Evolutionary conservation across 1,140 invertebrate species (phyloP).

Genomic region (Zaprionus inermis): DNA sequence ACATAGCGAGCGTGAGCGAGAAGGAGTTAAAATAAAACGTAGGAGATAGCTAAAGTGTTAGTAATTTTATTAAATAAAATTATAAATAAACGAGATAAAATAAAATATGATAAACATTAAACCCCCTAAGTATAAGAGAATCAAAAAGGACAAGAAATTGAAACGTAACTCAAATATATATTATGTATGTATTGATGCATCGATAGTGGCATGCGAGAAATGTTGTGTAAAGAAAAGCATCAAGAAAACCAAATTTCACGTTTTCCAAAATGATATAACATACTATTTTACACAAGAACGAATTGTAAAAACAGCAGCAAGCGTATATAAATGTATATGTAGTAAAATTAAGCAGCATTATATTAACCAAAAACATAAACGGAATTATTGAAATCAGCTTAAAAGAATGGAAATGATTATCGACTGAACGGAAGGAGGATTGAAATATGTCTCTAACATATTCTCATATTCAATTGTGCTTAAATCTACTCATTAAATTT

Average conservation of each 20-base stretch:
- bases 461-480: conserved; percentile 59
- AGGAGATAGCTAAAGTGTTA: conserved; percentile 81
- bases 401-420: conserved; percentile 41
- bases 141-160: conserved; percentile 13
- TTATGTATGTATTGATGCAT: conserved; percentile 48
- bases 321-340: conserved; percentile 80
- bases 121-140: conserved; percentile 44
- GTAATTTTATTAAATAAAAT: conserved; percentile 83
- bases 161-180: conserved; percentile 51
- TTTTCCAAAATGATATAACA: conserved; percentile 49
- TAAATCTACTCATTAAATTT: conserved; percentile 48
- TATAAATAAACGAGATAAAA: conserved; percentile 53
- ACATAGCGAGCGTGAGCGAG: conserved; percentile 58
- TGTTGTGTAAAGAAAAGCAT: conserved; percentile 58
- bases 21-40: conserved; percentile 56
- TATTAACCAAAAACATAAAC: conserved; percentile 74
- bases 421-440: conserved; percentile 38
- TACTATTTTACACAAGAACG: conserved; percentile 48
- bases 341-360: conserved; percentile 79
- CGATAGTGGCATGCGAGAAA: conserved; percentile 40
- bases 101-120: conserved; percentile 53
- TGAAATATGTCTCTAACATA: conserved; percentile 37
- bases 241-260: conserved; percentile 49
- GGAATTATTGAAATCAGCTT: conserved; percentile 72
- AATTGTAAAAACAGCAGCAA: conserved; percentile 70